Evolutionary conservation across 2,888 invertebrate species (phyloP), one percentile per base, ranked within the genome.

Genomic region (Amphimallon solstitiale): DNA sequence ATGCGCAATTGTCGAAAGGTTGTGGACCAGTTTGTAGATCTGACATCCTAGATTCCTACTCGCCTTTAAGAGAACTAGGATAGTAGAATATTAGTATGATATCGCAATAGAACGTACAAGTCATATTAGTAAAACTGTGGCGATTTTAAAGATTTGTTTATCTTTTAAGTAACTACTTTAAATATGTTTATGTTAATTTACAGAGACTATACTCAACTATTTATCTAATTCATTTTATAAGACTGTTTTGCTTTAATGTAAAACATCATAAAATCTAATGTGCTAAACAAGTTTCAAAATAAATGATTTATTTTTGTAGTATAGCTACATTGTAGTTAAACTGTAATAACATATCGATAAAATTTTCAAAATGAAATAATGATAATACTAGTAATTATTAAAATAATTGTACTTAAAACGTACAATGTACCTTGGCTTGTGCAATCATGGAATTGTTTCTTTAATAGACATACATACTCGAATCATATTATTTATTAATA

Each of bases 1-100:
- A 59, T 34, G 51, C 17, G 51, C 45, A 43, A 59, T 43, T 23
- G 40, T 23, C 15, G 29, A 59, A n/a, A 12, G 56, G 56, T 59
- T 59, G 56, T 59, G 56, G 56, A 59, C 56, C 56, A 43, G 23
- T 54, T 54, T 38, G 10, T 56, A 56, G 40, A 56, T 56, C 15
- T 43, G 29, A 43, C 34, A 29, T 59, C 19, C 6, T 12, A 43
- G 14, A 45, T 59, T 29, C n/a, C 15, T 17, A 29, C 23, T 2
- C 29, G 56, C 56, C 43, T 59, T 45, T 45, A 10, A 15, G 19
- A 19, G 17, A 19, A 45, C 5, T 19, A n/a, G n/a, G n/a, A n/a
- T n/a, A n/a, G n/a, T 29, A 29, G 29, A 9, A 9, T 29, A 5
- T 29, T 29, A 29, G 9, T 29, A 29, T 29, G 9, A 23, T 29